These are phyloP conservation scores for Lepidocyrtinus sp. DNA, from an alignment of 2,888 invertebrate genomes.

Conservation along the genomic window DNA sequence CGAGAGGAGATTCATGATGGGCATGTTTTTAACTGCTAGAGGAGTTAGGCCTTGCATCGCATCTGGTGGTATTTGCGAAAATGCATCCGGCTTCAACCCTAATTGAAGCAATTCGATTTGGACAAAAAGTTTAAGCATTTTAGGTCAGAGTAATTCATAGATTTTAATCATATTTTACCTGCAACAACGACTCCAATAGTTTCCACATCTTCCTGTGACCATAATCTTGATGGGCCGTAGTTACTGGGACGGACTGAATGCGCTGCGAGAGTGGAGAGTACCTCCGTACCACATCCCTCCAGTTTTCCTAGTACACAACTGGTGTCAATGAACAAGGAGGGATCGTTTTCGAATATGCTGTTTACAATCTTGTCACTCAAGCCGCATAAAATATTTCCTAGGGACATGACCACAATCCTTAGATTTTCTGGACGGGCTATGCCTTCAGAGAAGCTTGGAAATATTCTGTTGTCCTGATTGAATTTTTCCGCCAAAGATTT, in stretches of 20 bases:
- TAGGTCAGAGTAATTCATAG: neutral
- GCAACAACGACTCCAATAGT: conserved; percentile 68
- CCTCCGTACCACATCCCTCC: conserved; percentile 64
- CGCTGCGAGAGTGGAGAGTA: conserved; percentile 62
- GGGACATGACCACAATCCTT: conserved; percentile 63
- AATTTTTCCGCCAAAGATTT: conserved; percentile 67
- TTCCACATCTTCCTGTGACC: conserved; percentile 67
- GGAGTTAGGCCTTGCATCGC: conserved; percentile 66
- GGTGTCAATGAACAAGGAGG: conserved; percentile 63
- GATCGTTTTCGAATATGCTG: conserved; percentile 66
- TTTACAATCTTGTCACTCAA: conserved; percentile 62
- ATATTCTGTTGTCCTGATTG: conserved; percentile 65
- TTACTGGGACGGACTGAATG: conserved; percentile 63
- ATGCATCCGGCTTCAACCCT: conserved; percentile 65
- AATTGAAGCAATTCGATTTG: too few relatives aligned
- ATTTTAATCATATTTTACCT: conserved; percentile 49
- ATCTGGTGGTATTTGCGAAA: conserved; percentile 59
- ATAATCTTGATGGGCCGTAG: conserved; percentile 66
- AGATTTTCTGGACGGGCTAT: conserved; percentile 64
- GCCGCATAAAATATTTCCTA: conserved; percentile 68
- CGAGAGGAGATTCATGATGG: conserved; percentile 40
- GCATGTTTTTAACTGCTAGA: conserved; percentile 59
- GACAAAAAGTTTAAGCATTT: too few relatives aligned
- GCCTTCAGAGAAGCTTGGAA: conserved; percentile 61
- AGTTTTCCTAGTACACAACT: conserved; percentile 64